These are phyloP conservation scores for Harpagifer antarcticus DNA, from an alignment of 2,797 vertebrate genomes.

Conservation along the genomic window DNA sequence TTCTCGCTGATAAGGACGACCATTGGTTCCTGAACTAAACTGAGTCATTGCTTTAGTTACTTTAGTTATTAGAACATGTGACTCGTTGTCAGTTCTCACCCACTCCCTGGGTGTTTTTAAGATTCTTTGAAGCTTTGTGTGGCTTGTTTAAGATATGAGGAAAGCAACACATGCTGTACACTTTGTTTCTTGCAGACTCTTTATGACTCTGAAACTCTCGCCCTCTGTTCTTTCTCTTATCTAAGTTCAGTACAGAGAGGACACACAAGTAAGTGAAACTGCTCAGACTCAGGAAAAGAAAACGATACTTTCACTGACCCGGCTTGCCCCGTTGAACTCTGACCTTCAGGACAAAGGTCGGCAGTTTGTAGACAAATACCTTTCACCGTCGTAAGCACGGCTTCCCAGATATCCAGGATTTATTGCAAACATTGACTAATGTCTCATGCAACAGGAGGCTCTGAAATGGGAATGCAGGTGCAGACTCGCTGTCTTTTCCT, in stretches of 20 bases:
- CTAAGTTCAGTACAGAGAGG: conserved; percentile 4
- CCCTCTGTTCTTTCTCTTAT: conserved; percentile 10
- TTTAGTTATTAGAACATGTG: conserved; percentile 1
- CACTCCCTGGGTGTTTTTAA: background rate
- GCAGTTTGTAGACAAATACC: conserved; percentile 53
- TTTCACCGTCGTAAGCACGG: conserved; percentile 26
- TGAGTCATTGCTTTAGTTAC: conserved; percentile 31
- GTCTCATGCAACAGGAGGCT: conserved; percentile 16
- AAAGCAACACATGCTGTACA: background rate
- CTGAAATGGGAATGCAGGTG: conserved; percentile 17
- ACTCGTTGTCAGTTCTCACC: background rate
- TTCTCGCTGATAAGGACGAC: conserved; percentile 27
- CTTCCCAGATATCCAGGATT: conserved; percentile 51
- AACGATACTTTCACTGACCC: conserved; percentile 23
- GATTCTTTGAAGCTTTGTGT: background rate
- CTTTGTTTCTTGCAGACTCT: background rate
- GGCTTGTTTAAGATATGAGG: background rate
- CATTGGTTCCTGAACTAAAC: no score
- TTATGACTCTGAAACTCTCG: background rate
- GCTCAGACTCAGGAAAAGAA: conserved; percentile 7
- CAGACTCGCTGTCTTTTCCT: background rate
- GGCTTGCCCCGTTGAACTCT: conserved; percentile 38
- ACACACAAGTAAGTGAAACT: conserved; percentile 13
- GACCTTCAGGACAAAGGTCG: conserved; percentile 48
- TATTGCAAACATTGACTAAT: conserved; percentile 43